Evolutionary conservation across 1,140 invertebrate genomes (phyloP).

Genomic region (Pachyrhynchus sulphureomaculatus): DNA sequence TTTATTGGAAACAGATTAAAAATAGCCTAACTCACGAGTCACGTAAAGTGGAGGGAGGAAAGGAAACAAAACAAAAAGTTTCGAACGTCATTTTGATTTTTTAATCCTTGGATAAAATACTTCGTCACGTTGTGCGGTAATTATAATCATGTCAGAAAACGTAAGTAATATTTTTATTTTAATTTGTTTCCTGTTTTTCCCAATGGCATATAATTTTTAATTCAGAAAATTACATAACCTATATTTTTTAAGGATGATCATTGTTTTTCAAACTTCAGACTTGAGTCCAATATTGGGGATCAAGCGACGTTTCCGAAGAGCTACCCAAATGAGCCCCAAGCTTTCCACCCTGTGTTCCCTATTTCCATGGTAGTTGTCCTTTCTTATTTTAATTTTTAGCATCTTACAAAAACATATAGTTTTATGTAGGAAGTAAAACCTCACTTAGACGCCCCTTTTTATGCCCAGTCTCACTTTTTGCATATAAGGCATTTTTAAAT

Average conservation of each 20-base stretch:
- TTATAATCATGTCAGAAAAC: constrained; percentile 26
- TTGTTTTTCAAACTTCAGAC: constrained; percentile 5
- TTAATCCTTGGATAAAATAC: neutral
- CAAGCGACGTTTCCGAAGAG: neutral
- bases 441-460: too few species aligned
- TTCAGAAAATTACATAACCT: constrained; percentile 1
- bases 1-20: too few species aligned
- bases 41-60: neutral
- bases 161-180: constrained; percentile 11
- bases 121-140: neutral
- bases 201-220: neutral
- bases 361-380: neutral
- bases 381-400: neutral
- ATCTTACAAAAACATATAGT: too few species aligned
- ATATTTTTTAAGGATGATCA: constrained; percentile 18
- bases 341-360: constrained; percentile 4
- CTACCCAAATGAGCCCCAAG: constrained; percentile 1
- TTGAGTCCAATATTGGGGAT: constrained; percentile 4
- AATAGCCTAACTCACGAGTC: neutral
- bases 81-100: neutral
- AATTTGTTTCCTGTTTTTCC: neutral
- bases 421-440: too few species aligned
- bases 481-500: too few species aligned
- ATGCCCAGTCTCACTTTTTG: too few species aligned
- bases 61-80: neutral